A percentile compares a stretch with the other conserved stretches of the same genome.
These are phyloP conservation scores for Anabacerthia variegaticeps DNA, from an alignment of 2,797 vertebrate species.

Conservation along the genomic window DNA sequence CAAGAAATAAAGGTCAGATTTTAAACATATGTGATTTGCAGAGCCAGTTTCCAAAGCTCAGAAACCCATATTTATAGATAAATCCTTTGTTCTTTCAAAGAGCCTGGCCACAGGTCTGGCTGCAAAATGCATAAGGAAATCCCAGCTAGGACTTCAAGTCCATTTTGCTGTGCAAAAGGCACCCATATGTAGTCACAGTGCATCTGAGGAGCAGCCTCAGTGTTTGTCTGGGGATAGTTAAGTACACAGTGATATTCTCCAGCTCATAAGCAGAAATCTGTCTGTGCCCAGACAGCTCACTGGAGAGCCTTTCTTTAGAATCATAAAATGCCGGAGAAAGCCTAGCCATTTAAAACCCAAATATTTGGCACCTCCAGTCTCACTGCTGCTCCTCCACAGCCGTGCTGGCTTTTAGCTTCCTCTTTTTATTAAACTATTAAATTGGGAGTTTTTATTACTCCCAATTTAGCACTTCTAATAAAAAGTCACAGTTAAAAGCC, in stretches of 20 bases:
- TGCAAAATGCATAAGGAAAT: background rate
- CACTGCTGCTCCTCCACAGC: background rate
- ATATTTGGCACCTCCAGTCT: background rate
- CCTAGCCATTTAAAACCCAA: background rate
- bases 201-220: background rate
- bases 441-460: slow-evolving; percentile 50
- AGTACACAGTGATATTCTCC: background rate
- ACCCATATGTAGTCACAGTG: background rate
- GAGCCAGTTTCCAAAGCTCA: background rate
- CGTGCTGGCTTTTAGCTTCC: slow-evolving; percentile 12
- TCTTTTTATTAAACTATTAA: slow-evolving; percentile 60
- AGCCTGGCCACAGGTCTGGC: background rate
- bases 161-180: background rate
- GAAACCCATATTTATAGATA: background rate
- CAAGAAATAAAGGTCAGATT: background rate
- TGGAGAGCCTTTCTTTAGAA: background rate
- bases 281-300: background rate
- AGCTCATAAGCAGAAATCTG: background rate
- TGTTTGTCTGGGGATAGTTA: background rate
- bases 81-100: background rate
- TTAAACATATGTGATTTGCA: background rate
- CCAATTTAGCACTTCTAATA: slow-evolving; percentile 61
- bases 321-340: background rate
- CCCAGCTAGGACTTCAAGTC: background rate
- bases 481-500: slow-evolving; percentile 54